These are phyloP conservation scores for Chydorus sphaericus DNA, from an alignment of 2,888 invertebrate species.

Conservation along the genomic window DNA sequence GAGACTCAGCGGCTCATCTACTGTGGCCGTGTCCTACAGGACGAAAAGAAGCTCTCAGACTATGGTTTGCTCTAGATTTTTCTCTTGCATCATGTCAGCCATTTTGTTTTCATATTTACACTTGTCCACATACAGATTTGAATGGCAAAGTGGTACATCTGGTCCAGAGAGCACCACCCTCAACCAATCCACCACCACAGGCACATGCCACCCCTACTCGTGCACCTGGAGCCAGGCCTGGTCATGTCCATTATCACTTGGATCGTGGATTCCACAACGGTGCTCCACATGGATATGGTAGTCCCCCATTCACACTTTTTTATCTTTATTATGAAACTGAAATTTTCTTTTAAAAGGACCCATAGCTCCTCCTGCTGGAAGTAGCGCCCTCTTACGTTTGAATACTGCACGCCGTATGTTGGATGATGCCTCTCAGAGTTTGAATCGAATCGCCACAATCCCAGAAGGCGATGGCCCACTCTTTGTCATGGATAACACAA, in stretches of 20 bases:
- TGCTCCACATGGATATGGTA: not conserved
- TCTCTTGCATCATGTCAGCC: not conserved
- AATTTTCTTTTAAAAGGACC: not conserved
- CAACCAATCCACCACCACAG: conserved; percentile 21
- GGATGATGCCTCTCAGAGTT: conserved; percentile 32
- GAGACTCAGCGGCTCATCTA: conserved; percentile 81
- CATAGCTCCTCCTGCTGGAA: conserved; percentile 16
- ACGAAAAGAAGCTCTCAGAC: conserved; percentile 69
- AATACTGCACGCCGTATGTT: conserved; percentile 32
- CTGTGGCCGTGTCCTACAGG: conserved; percentile 81
- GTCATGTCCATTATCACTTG: not conserved
- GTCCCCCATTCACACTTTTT: not conserved
- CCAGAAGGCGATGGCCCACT: not conserved
- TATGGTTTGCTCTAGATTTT: conserved; percentile 44
- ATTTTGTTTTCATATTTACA: not conserved
- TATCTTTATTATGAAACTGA: not conserved
- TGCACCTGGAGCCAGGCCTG: not conserved
- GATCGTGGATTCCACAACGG: not conserved
- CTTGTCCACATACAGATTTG: conserved; percentile 44
- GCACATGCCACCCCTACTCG: not conserved
- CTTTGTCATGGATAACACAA: conserved; percentile 6
- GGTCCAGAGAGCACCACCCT: conserved; percentile 73
- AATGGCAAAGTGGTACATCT: conserved; percentile 84
- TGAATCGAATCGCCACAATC: conserved; percentile 30
- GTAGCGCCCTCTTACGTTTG: conserved; percentile 27